These are phyloP conservation scores for Tenthredo distinguenda DNA, from an alignment of 2,888 invertebrate species.

Conservation along the genomic window DNA sequence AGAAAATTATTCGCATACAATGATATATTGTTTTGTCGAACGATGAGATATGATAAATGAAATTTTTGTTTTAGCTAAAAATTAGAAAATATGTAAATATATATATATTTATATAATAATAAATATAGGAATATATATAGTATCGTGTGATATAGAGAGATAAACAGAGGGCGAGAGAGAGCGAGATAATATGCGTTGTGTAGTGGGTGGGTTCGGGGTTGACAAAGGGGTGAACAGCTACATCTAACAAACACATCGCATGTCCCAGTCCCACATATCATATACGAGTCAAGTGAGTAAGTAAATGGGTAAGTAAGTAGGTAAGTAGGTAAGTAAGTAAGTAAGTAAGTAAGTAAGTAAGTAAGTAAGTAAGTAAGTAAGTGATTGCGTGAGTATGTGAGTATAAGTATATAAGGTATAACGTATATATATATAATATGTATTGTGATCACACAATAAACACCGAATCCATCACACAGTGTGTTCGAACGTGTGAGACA, in stretches of 20 bases:
- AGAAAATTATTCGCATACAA: no score
- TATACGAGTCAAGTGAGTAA: conserved; percentile 52
- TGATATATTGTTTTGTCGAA: no score
- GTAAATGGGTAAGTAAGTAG: neutral
- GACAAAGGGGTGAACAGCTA: conserved; percentile 48
- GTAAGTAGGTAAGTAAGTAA: conserved; percentile 37
- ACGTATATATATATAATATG: neutral
- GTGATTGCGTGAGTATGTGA: neutral
- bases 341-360: conserved; percentile 56
- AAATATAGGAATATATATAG: neutral
- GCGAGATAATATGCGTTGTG: neutral
- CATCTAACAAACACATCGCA: conserved; percentile 60
- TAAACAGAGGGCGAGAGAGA: conserved; percentile 8
- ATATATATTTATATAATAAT: neutral
- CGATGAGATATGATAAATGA: neutral
- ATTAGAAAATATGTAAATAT: neutral
- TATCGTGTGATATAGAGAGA: neutral
- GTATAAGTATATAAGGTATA: neutral
- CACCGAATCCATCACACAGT: conserved; percentile 43
- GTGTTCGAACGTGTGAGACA: neutral
- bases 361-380: conserved; percentile 54
- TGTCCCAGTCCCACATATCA: conserved; percentile 59
- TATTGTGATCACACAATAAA: conserved; percentile 12
- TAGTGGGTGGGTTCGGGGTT: neutral
- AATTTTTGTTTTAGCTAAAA: neutral